Evolutionary conservation across 2,113 vertebrate genomes (phyloP).

Genomic region (Campylorhamphus procurvoides): DNA sequence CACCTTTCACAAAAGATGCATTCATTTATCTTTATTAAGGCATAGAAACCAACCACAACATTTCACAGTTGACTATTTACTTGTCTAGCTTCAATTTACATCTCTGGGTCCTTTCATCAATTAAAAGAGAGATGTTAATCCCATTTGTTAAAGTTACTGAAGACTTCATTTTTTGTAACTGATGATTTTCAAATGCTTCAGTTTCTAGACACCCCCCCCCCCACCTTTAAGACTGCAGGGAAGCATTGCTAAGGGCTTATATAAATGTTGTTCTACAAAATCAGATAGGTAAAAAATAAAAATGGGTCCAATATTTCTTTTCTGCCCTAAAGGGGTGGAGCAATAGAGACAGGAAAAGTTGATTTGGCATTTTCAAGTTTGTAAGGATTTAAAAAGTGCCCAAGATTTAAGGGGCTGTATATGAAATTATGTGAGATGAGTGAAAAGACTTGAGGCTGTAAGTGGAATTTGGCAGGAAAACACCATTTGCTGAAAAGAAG

Average conservation of each 20-base stretch:
- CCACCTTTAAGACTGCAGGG: neutral
- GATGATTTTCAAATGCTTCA: neutral
- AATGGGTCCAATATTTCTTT: neutral
- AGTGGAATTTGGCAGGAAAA: constrained; percentile 19
- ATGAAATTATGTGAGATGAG: neutral
- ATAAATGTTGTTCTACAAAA: neutral
- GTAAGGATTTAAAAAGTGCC: neutral
- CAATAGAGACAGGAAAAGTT: neutral
- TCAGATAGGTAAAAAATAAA: neutral
- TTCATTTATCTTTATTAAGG: neutral
- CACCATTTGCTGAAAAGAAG: neutral
- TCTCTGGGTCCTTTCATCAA: neutral
- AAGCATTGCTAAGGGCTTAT: neutral
- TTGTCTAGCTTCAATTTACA: neutral
- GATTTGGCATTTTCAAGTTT: neutral
- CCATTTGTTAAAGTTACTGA: neutral
- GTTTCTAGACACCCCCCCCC: neutral
- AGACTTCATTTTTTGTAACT: neutral
- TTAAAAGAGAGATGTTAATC: neutral
- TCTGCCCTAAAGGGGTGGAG: neutral
- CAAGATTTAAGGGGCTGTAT: neutral
- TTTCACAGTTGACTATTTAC: neutral
- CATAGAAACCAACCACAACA: neutral
- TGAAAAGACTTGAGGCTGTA: constrained; percentile 16
- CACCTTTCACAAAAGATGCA: neutral